These are phyloP conservation scores for Xylota sylvarum DNA, from an alignment of 2,888 invertebrate genomes.

Conservation along the genomic window DNA sequence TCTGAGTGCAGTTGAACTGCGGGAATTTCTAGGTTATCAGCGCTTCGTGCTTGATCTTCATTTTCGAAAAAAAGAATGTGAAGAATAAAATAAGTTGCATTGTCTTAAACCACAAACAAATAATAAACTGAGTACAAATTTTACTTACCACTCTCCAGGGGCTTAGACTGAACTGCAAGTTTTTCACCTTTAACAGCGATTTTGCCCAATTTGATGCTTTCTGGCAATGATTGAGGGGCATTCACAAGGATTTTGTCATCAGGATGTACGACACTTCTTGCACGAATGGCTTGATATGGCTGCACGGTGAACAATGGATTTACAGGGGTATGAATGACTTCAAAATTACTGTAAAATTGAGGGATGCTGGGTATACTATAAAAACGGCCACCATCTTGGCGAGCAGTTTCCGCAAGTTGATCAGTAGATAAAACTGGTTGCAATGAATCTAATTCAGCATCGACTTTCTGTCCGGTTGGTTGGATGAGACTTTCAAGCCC, in stretches of 20 bases:
- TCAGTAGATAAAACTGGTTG: constrained; percentile 79
- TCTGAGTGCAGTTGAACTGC: neutral
- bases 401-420: constrained; percentile 87
- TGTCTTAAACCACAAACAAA: neutral
- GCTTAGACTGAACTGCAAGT: neutral
- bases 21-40: neutral
- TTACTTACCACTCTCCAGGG: constrained; percentile 23
- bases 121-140: neutral
- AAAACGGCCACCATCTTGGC: constrained; percentile 54
- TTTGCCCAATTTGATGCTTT: constrained; percentile 9
- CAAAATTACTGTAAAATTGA: constrained; percentile 83
- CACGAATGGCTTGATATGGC: constrained; percentile 77
- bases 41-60: constrained; percentile 39
- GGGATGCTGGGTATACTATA: constrained; percentile 82
- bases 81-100: neutral
- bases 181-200: neutral
- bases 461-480: constrained; percentile 47
- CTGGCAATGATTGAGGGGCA: neutral
- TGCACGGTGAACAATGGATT: constrained; percentile 78
- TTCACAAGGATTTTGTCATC: constrained; percentile 39
- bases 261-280: constrained; percentile 71
- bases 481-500: constrained; percentile 63
- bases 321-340: constrained; percentile 75
- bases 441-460: constrained; percentile 54
- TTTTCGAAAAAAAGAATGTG: neutral